A percentile compares a stretch with the other conserved stretches of the same genome.
Evolutionary conservation across 37 sponge, comb jelly and placozoan species (phyloP).

Genomic region (Tethya wilhelma): DNA sequence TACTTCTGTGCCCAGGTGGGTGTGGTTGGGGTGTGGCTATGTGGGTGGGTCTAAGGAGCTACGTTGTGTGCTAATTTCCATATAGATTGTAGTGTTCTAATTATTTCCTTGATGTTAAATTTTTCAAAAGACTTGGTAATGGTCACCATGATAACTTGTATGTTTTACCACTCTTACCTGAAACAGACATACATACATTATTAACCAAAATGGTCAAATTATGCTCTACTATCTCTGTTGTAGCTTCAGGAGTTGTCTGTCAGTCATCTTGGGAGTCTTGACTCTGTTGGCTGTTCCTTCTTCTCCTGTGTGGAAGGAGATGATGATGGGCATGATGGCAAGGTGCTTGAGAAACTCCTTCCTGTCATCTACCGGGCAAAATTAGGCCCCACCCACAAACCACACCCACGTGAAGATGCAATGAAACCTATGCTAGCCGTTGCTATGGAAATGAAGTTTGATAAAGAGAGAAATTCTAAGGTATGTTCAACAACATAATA

Average conservation of each 20-base stretch:
- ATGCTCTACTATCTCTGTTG: neutral
- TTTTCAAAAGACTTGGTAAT: neutral
- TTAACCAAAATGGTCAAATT: neutral
- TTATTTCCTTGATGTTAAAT: no score
- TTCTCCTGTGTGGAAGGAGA: conserved; percentile 11
- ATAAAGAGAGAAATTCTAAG: conserved; percentile 35
- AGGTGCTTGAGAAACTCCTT: neutral
- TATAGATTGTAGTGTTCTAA: no score
- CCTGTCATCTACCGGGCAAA: conserved; percentile 9
- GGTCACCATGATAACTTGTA: no score
- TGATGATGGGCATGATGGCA: neutral
- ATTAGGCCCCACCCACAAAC: neutral
- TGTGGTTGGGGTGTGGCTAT: neutral
- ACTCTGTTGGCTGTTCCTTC: neutral
- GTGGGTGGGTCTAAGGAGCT: neutral
- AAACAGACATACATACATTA: no score
- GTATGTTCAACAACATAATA: conserved; percentile 6
- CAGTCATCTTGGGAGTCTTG: conserved; percentile 40
- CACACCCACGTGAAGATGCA: neutral
- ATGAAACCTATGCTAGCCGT: conserved; percentile 58
- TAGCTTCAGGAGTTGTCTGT: conserved; percentile 49
- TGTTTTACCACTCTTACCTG: no score
- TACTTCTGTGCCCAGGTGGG: conserved; percentile 50
- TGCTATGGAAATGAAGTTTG: conserved; percentile 70
- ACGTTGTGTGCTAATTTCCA: no score